A percentile compares a stretch with the other conserved stretches of the same genome.
These are phyloP conservation scores for Myotis planiceps DNA, from an alignment of 2,797 vertebrate species.

Conservation along the genomic window DNA sequence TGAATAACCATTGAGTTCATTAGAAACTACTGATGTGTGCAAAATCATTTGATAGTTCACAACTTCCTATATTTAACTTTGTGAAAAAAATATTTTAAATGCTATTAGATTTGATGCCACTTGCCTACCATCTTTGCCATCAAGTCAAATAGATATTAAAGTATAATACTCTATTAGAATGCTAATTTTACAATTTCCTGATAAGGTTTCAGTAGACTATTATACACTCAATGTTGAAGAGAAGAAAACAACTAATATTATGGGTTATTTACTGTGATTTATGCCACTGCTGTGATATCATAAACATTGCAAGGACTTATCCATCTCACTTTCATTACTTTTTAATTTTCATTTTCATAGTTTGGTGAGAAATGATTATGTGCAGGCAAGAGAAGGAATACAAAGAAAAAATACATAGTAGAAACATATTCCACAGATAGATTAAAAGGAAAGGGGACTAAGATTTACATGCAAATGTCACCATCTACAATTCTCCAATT, in stretches of 20 bases:
- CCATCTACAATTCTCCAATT: not conserved
- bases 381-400: not conserved
- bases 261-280: not conserved
- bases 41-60: constrained; percentile 18
- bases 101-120: not conserved
- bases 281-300: not conserved
- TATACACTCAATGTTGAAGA: not conserved
- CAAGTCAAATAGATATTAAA: constrained; percentile 19
- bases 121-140: not conserved
- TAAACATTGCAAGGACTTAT: not conserved
- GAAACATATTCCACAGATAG: not conserved
- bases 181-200: not conserved
- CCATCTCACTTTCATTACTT: not conserved
- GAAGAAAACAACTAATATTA: not conserved
- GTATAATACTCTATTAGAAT: not conserved
- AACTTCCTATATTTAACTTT: not conserved
- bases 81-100: constrained; percentile 3
- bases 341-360: not conserved
- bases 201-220: not conserved
- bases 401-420: not conserved
- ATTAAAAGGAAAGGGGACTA: not conserved
- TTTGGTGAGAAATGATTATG: not conserved
- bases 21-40: not conserved
- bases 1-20: not conserved
- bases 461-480: not conserved